Percentiles rank a stretch among this genome's conserved stretches.
Evolutionary conservation across 1,140 invertebrate species (phyloP).

Genomic region (Hyles euphorbiae): DNA sequence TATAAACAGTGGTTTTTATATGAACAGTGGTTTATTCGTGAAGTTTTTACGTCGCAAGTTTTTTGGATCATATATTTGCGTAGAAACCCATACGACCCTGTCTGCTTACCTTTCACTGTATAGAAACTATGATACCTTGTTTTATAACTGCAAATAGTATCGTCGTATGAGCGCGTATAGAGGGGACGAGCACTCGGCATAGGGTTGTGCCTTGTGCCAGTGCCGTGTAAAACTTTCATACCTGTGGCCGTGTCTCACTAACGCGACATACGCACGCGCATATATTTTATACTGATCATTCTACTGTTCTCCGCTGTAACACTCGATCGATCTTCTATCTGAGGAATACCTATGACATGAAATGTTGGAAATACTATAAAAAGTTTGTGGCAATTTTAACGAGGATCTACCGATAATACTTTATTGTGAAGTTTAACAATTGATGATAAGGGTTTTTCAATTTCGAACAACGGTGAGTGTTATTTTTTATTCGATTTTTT

Average conservation of each 20-base stretch:
- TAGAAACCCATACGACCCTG: slow-evolving; percentile 8
- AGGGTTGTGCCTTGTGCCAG: slow-evolving; percentile 29
- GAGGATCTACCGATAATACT: slow-evolving; percentile 18
- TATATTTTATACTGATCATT: neutral
- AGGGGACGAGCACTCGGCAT: slow-evolving; percentile 22
- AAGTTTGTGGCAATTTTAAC: slow-evolving; percentile 15
- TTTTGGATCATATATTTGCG: neutral
- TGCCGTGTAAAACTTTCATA: slow-evolving; percentile 37
- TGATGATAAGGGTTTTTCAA: slow-evolving; percentile 34
- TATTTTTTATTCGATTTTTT: slow-evolving; percentile 8
- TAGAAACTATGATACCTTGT: slow-evolving; percentile 16
- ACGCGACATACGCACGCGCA: slow-evolving; percentile 13
- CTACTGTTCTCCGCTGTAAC: no score
- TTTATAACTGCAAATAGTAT: slow-evolving; percentile 18
- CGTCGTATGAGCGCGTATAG: slow-evolving; percentile 26
- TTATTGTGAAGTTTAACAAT: slow-evolving; percentile 23
- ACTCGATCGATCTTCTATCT: no score
- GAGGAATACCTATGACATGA: no score
- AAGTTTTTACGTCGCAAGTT: no score
- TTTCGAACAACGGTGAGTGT: slow-evolving; percentile 34
- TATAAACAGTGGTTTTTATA: no score
- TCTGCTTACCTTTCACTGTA: slow-evolving; percentile 29
- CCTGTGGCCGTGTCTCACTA: slow-evolving; percentile 25
- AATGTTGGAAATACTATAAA: neutral
- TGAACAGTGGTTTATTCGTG: no score